Percentiles rank a stretch among this genome's conserved stretches.
phyloP scores from a whole-genome alignment of 2,797 vertebrate species.

The Epinephelus coioides region DNA sequence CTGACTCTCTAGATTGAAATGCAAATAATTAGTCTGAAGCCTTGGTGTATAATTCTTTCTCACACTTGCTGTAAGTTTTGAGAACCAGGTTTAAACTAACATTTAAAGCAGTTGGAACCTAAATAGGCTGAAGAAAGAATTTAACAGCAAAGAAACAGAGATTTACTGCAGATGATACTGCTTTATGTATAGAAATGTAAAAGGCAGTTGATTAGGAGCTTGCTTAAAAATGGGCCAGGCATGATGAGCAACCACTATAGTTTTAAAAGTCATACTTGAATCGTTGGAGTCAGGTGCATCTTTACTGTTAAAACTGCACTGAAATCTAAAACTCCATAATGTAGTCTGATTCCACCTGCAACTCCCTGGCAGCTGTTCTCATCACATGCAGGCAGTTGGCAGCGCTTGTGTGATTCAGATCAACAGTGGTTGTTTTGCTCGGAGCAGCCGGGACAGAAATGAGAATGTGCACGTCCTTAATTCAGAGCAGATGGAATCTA shows the following conservation, averaged over 20 bases:
- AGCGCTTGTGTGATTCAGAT: conserved; percentile 71
- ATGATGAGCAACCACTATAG: neutral
- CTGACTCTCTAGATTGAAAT: no score
- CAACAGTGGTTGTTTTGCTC: conserved; percentile 75
- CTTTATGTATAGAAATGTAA: neutral
- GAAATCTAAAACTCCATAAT: conserved; percentile 39
- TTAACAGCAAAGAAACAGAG: neutral
- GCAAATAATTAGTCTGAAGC: no score
- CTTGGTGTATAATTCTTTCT: no score
- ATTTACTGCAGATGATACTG: neutral
- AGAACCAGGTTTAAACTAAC: no score
- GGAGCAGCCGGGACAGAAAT: conserved; percentile 72
- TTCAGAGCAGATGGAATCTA: conserved; percentile 82
- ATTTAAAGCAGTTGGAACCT: neutral
- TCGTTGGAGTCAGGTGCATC: neutral
- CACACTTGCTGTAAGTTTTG: no score
- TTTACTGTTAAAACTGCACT: conserved; percentile 8
- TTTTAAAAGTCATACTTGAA: neutral
- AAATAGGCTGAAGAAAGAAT: neutral
- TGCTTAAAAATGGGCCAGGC: neutral
- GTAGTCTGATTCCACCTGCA: conserved; percentile 56
- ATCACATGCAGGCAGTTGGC: conserved; percentile 65
- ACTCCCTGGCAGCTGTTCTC: conserved; percentile 69
- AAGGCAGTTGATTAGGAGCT: neutral
- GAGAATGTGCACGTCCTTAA: conserved; percentile 73